Evolutionary conservation across 37 sponge, comb jelly and placozoan species (phyloP), one percentile per base, ranked within the genome.

Genomic region (Cliona cf. orientalis): DNA sequence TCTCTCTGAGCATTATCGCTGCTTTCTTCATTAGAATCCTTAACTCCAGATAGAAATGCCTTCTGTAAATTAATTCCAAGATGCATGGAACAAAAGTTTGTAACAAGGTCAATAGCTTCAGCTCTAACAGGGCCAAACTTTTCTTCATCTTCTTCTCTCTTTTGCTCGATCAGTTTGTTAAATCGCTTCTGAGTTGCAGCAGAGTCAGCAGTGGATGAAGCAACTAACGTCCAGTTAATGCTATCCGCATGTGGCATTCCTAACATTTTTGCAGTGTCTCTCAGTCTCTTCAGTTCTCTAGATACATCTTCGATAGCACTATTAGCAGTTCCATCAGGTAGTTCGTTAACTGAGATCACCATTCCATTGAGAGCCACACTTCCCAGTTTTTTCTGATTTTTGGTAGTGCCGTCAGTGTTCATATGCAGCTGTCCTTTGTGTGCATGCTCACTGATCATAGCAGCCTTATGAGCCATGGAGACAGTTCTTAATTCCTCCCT

Each of bases 41-140:
- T 6, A 23, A 68, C 25, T n/a, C 70, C 80, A 21, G 23, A 23
- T 3, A 83, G 55, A 55, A 83, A 83, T 38, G 75, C 84, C 41
- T 83, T 83, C 7, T 76, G 69, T 5, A 83, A 37, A 66, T 83
- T 83, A 14, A 73, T 42, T 58, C 75, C 75, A 6, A 83, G 42
- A 64, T 83, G 84, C 84, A 83, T 83, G 4, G 84, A 22, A 83
- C 75, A 83, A 38, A 83, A 83, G 49, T 83, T 83, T 31, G 57
- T 29, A 45, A 83, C 58, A 5, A 80, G 43, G 28, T 73, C 75
- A 29, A 62, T 41, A 12, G 46, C 41, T 21, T 71, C 78, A 29
- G 6, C 39, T 22, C 43, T 43, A 28, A 58, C 64, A 28, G 67
- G 61, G 21, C 86, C 86, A 78, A 61, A 86, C 35, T 58, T 58